Base-by-base conservation (phyloP, 1,140 invertebrate genomes). In the Drosophila elegans region DNA sequence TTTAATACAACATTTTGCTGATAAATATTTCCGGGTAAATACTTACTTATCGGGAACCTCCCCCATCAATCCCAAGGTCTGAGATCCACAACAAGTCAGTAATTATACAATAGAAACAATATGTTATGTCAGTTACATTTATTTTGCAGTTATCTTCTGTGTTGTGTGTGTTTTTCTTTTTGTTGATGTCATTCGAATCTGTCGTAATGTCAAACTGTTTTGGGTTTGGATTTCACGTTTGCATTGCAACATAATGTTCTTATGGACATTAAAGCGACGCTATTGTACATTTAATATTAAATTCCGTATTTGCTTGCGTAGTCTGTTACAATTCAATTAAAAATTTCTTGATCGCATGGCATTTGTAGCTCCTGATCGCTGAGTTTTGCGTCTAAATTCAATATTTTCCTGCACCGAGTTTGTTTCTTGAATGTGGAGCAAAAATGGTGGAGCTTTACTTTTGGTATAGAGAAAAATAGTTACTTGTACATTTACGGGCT, bases 51-150 rank as follows among this genome's bases (percentile, higher is more conserved):
- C 16, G 1, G 4, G n/a, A 9, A 12, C 2, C n/a, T 3, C 6
- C 32, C 27, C 39, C 5, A 57, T 1, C 10, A 6, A 3, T 3
- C 11, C 3, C 39, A 59, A 68, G 3, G 4, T 16, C 3, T 27
- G 11, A 13, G 1, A 62, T 10, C 12, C 38, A 39, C 38, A 39
- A 39, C 38, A 39, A 39, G 1, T n/a, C 36, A 11, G 38, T 13
- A 27, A 29, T 57, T 29, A 16, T 36, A 64, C 9, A 42, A 42
- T 64, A 1, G 25, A 48, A 52, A 16, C 49, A 53, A 57, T 83
- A 59, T 89, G 84, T 88, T 88, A 88, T 88, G 77, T 89, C 84
- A 77, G 79, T 88, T 88, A 88, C 83, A 88, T 88, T 88, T 88
- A 88, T 88, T 88, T 88, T 89, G 79, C 84, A 84, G 79, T 88